A percentile compares a stretch with the other conserved stretches of the same genome.
Evolutionary conservation across 2,888 invertebrate species (phyloP).

Genomic region (Tetanocera ferruginea): DNA sequence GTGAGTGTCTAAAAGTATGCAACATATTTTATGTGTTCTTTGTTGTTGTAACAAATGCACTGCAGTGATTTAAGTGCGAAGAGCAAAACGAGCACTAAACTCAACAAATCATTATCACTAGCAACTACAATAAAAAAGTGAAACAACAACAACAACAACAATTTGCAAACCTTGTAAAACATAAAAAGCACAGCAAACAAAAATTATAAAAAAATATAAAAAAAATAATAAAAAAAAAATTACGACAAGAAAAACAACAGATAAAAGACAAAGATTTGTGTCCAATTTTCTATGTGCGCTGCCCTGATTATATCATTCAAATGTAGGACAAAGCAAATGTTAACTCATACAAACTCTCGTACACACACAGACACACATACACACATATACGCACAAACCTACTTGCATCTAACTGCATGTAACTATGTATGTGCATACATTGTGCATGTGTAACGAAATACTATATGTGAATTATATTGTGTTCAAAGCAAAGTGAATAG

Average conservation of each 20-base stretch:
- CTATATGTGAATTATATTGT: not conserved
- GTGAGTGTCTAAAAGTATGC: constrained; percentile 38
- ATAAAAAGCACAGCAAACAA: constrained; percentile 29
- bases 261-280: constrained; percentile 39
- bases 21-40: constrained; percentile 1
- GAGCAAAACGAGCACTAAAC: constrained; percentile 23
- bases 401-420: not conserved
- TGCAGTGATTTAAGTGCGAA: constrained; percentile 15
- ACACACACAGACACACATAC: constrained; percentile 5
- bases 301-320: constrained; percentile 56
- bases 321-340: constrained; percentile 54
- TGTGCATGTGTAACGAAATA: not conserved
- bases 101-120: constrained; percentile 21
- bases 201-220: not conserved
- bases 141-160: constrained; percentile 31
- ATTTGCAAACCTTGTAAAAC: constrained; percentile 33
- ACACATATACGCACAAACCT: constrained; percentile 1
- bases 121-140: constrained; percentile 20
- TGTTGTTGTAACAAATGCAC: not conserved
- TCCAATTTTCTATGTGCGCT: constrained; percentile 49
- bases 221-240: constrained; percentile 2
- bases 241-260: constrained; percentile 18
- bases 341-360: constrained; percentile 23
- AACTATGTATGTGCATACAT: not conserved
- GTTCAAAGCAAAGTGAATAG: not conserved